Conservation (phyloP, 2,797 vertebrate species). For the Trachops cirrhosus region DNA sequence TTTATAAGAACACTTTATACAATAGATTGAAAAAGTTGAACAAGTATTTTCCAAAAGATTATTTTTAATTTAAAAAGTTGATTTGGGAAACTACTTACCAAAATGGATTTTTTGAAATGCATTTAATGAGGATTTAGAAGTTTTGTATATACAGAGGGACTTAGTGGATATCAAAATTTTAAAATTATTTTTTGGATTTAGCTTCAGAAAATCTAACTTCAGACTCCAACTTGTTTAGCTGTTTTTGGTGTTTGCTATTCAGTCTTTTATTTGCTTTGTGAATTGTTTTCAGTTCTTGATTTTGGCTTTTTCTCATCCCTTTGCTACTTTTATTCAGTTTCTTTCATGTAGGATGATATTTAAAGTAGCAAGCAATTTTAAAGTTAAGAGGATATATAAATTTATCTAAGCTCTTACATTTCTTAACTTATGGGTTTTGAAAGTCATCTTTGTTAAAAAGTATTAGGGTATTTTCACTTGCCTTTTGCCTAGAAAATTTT, state of each 20-base stretch:
- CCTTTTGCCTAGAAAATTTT: slow-evolving; percentile 44
- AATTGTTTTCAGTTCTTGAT: slow-evolving; percentile 37
- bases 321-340: slow-evolving; percentile 10
- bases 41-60: slow-evolving; percentile 39
- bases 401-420: not conserved
- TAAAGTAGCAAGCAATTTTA: slow-evolving; percentile 44
- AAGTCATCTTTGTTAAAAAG: slow-evolving; percentile 25
- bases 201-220: slow-evolving; percentile 10
- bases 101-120: slow-evolving; percentile 44
- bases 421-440: slow-evolving; percentile 23
- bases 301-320: slow-evolving; percentile 8
- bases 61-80: slow-evolving; percentile 59
- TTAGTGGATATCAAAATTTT: slow-evolving; percentile 38
- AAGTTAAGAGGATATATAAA: not conserved
- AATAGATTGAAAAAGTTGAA: not conserved
- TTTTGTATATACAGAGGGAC: slow-evolving; percentile 28
- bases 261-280: slow-evolving; percentile 32
- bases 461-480: slow-evolving; percentile 20
- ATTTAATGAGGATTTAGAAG: slow-evolving; percentile 41
- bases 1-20: not conserved
- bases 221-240: slow-evolving; percentile 5
- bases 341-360: slow-evolving; percentile 18
- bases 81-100: slow-evolving; percentile 8
- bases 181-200: slow-evolving; percentile 27
- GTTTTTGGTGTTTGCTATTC: slow-evolving; percentile 24